These are phyloP conservation scores for Lemur catta DNA, from an alignment of 2,797 vertebrate genomes.

Conservation along the genomic window DNA sequence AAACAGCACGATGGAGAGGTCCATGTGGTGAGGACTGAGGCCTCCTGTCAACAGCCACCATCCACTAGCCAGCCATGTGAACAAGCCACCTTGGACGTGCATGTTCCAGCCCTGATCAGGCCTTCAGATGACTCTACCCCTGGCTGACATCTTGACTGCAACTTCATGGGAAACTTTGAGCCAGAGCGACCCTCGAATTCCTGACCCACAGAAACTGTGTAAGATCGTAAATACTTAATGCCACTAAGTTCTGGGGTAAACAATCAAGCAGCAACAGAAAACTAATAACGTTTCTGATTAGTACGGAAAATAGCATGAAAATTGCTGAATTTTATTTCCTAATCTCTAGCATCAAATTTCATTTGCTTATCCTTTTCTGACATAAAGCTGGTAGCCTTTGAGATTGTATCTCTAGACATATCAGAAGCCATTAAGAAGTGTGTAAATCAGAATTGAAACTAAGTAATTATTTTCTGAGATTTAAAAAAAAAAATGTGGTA, in stretches of 20 bases:
- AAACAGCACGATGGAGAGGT: too few relatives aligned
- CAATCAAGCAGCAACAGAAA: neutral
- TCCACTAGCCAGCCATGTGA: too few relatives aligned
- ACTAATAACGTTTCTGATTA: neutral
- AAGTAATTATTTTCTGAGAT: constrained; percentile 26
- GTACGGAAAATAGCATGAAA: neutral
- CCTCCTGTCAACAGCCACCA: neutral
- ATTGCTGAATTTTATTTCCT: neutral
- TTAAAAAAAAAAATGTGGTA: neutral
- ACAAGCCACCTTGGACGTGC: neutral
- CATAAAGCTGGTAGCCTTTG: neutral
- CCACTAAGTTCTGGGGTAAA: neutral
- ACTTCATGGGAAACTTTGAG: neutral
- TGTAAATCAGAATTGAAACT: constrained; percentile 25
- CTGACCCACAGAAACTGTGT: neutral
- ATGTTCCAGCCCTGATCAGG: neutral
- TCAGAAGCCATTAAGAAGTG: neutral
- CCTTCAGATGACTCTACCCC: neutral
- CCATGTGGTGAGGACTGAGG: neutral
- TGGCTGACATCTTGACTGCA: neutral
- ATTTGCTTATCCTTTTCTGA: constrained; percentile 4
- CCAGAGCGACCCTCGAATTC: neutral
- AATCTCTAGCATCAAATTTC: neutral
- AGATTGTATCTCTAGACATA: neutral
- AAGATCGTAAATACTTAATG: neutral